phyloP scores from a whole-genome alignment of 2,888 invertebrate genomes.

The Philaethria dido region DNA sequence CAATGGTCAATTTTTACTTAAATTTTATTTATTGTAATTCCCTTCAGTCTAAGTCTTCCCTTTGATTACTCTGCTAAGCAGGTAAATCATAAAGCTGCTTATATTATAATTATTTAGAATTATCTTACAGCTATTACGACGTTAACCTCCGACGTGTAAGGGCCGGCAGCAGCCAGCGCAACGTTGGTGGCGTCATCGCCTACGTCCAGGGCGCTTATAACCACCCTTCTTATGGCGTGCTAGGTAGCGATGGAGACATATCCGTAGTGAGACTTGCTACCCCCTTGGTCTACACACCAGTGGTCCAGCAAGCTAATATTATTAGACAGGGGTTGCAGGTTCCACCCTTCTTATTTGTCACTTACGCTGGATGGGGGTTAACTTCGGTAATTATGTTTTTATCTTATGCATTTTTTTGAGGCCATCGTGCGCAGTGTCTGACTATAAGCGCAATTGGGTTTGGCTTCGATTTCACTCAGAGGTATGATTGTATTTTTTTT shows the following conservation, averaged over 20 bases:
- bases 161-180: conserved; percentile 59
- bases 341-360: conserved; percentile 52
- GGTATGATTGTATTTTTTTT: no score
- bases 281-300: conserved; percentile 47
- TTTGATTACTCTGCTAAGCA: no score
- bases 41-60: no score
- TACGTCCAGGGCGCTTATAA: conserved; percentile 47
- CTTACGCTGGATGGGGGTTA: conserved; percentile 61
- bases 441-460: no score
- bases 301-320: conserved; percentile 50
- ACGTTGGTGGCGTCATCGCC: conserved; percentile 57
- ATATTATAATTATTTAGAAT: no score
- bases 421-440: no score
- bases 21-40: no score
- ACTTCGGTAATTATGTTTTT: conserved; percentile 50
- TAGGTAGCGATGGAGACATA: conserved; percentile 56
- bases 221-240: conserved; percentile 56
- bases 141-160: conserved; percentile 55
- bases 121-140: conserved; percentile 45
- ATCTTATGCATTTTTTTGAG: neutral
- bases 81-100: no score
- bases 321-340: conserved; percentile 39
- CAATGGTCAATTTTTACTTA: no score
- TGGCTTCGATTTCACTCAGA: no score
- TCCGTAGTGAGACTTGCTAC: conserved; percentile 49